Evolutionary conservation across 2,888 invertebrate species (phyloP).

Genomic region (Temnothorax rugatulus): DNA sequence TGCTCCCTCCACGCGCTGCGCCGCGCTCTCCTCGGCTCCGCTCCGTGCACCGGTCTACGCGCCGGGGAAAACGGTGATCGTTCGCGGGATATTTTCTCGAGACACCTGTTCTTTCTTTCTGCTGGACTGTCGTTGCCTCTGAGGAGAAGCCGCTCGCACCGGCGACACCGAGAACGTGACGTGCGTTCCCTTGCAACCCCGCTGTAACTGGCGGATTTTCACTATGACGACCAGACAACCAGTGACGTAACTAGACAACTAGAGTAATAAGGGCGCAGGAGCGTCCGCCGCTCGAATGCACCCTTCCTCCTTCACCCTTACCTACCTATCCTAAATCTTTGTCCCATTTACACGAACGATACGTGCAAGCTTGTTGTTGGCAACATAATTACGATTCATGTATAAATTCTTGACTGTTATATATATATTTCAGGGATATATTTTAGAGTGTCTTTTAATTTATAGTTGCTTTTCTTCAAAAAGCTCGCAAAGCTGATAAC

Average conservation of each 20-base stretch:
- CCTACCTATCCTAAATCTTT: neutral
- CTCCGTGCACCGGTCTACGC: slow-evolving; percentile 13
- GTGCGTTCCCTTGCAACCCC: neutral
- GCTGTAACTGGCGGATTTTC: slow-evolving; percentile 51
- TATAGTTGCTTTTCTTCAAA: neutral
- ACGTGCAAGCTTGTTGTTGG: neutral
- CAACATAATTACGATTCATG: neutral
- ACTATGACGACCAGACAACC: slow-evolving; percentile 38
- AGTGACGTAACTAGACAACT: slow-evolving; percentile 46
- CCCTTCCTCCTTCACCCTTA: neutral
- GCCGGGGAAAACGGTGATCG: neutral
- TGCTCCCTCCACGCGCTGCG: slow-evolving; percentile 24
- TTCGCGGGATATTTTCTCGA: neutral
- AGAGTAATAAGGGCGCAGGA: neutral
- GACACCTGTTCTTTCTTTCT: neutral
- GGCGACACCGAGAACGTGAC: slow-evolving; percentile 27
- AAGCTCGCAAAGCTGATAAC: neutral
- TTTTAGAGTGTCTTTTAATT: neutral
- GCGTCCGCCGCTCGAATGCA: neutral
- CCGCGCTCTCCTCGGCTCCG: slow-evolving; percentile 8
- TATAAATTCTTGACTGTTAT: neutral
- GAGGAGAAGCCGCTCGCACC: neutral
- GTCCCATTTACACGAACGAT: neutral
- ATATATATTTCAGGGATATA: neutral
- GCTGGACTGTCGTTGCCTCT: neutral